These are phyloP conservation scores for Lepus timidus DNA, from an alignment of 2,113 vertebrate genomes.

Conservation along the genomic window DNA sequence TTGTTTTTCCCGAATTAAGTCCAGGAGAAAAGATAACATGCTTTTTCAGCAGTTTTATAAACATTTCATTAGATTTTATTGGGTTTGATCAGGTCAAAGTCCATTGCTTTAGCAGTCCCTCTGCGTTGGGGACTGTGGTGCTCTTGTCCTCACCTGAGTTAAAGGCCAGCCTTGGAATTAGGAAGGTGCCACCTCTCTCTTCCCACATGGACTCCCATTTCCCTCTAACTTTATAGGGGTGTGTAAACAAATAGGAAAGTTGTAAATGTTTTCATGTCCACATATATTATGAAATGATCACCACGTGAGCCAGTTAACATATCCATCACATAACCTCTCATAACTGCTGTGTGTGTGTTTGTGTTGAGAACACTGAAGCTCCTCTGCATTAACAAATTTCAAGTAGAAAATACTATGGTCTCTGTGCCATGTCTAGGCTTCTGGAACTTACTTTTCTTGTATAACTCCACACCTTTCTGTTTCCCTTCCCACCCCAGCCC, in stretches of 20 bases:
- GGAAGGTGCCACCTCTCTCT: neutral
- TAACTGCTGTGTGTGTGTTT: no score
- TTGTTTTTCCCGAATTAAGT: slow-evolving; percentile 5
- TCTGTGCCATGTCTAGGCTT: neutral
- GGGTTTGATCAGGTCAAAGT: neutral
- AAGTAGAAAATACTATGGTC: neutral
- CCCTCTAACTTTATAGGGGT: neutral
- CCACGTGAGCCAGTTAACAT: neutral
- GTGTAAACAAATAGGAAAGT: neutral
- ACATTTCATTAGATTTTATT: neutral
- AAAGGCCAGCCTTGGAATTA: neutral
- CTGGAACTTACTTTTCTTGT: neutral
- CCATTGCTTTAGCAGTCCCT: neutral
- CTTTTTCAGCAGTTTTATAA: neutral
- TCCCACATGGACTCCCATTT: neutral
- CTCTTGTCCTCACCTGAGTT: neutral
- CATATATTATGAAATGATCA: neutral
- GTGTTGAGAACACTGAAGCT: neutral
- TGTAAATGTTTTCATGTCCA: neutral
- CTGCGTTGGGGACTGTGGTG: neutral
- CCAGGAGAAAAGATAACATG: neutral
- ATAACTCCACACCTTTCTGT: neutral
- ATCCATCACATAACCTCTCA: neutral
- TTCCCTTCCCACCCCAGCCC: no score
- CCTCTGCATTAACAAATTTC: neutral